Evolutionary conservation across 2,797 vertebrate species (phyloP).

Genomic region (Cyprinella venusta): DNA sequence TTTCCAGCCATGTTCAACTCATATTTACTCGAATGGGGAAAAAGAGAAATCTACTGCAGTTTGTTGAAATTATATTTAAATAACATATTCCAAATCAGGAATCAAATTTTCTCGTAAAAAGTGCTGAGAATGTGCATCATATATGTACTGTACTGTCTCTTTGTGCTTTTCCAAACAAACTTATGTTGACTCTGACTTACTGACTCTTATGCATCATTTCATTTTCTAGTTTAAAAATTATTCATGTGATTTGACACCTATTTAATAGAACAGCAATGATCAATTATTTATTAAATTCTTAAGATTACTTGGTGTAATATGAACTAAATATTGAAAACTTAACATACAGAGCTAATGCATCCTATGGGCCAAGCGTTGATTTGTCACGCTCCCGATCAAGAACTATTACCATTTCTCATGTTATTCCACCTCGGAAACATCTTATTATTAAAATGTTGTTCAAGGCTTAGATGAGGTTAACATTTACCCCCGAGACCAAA

Average conservation of each 20-base stretch:
- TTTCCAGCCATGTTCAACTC: too few species aligned
- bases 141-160: too few species aligned
- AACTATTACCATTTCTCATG: constrained; percentile 6
- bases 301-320: neutral
- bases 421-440: constrained; percentile 10
- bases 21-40: too few species aligned
- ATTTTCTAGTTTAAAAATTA: neutral
- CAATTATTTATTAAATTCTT: neutral
- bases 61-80: neutral
- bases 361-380: neutral
- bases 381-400: neutral
- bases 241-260: neutral
- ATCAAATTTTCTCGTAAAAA: too few species aligned
- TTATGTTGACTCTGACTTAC: too few species aligned
- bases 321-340: neutral
- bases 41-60: neutral
- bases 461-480: constrained; percentile 41
- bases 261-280: neutral
- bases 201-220: neutral
- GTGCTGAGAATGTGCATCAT: too few species aligned
- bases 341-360: constrained; percentile 13
- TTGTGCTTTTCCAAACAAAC: neutral
- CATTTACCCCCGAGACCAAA: constrained; percentile 11
- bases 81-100: too few species aligned
- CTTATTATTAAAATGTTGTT: constrained; percentile 42